A percentile compares a stretch with the other conserved stretches of the same genome.
phyloP scores from a whole-genome alignment of 2,888 invertebrate genomes.

The Magallana nippona region DNA sequence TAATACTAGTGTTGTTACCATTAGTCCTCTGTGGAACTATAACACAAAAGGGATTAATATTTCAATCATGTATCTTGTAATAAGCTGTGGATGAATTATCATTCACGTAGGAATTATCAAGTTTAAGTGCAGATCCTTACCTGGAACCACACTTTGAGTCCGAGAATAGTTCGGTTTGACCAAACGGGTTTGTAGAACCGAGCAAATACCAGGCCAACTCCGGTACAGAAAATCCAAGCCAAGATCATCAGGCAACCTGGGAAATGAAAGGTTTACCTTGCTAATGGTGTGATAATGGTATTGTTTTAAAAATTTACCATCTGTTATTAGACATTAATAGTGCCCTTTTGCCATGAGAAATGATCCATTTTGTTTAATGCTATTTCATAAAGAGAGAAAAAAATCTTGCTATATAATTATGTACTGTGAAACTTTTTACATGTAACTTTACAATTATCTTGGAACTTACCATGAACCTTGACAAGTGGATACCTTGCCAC shows the following conservation, averaged over 20 bases:
- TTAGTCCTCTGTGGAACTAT: slow-evolving; percentile 65
- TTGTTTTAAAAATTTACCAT: no score
- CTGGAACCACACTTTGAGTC: slow-evolving; percentile 76
- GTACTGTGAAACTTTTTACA: background rate
- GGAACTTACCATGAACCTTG: slow-evolving; percentile 60
- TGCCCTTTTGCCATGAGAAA: no score
- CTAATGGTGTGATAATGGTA: no score
- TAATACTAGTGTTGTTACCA: slow-evolving; percentile 64
- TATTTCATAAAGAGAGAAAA: no score
- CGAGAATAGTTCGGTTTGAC: slow-evolving; percentile 67
- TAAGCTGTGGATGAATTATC: background rate
- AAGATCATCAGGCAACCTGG: slow-evolving; percentile 77
- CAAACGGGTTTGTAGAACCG: slow-evolving; percentile 76
- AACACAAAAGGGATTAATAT: slow-evolving; percentile 34
- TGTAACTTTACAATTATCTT: background rate
- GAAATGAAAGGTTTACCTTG: slow-evolving; percentile 15
- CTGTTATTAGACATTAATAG: no score
- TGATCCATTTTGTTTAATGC: no score
- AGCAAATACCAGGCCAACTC: slow-evolving; percentile 74
- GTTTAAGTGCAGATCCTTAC: slow-evolving; percentile 57
- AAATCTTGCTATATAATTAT: background rate
- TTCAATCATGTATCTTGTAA: background rate
- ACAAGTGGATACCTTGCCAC: slow-evolving; percentile 56
- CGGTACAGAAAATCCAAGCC: slow-evolving; percentile 77
- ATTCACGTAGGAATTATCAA: background rate